Evolutionary conservation across 2,888 invertebrate species (phyloP).

Genomic region (Trichopria drosophilae): DNA sequence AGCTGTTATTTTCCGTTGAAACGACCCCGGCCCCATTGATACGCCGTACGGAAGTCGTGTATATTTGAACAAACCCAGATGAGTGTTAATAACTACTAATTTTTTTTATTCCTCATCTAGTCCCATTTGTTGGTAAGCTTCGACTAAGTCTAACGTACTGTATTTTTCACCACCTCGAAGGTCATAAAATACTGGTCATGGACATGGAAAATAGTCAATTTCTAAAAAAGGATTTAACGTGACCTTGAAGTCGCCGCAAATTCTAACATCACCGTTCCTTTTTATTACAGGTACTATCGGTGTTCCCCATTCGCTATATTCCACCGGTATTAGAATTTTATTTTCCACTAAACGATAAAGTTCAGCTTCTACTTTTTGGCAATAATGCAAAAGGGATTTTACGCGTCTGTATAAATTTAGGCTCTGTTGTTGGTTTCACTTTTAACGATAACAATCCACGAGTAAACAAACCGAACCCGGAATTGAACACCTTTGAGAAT

Average conservation of each 20-base stretch:
- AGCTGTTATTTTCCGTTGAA: conserved; percentile 11
- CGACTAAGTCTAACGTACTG: too few relatives aligned
- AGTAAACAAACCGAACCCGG: conserved; percentile 21
- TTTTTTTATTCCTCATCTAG: too few relatives aligned
- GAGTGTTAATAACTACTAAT: too few relatives aligned
- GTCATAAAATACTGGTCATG: too few relatives aligned
- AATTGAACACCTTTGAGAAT: conserved; percentile 16
- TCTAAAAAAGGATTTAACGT: too few relatives aligned
- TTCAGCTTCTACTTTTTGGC: conserved; percentile 1
- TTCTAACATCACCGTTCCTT: too few relatives aligned
- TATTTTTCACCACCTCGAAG: too few relatives aligned
- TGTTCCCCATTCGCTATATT: conserved; percentile 10
- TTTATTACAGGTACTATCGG: too few relatives aligned
- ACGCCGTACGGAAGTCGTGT: neutral
- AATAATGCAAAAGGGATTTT: conserved; percentile 11
- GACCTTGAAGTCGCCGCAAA: too few relatives aligned
- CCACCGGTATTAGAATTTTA: neutral
- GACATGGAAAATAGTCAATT: too few relatives aligned
- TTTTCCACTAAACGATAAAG: neutral
- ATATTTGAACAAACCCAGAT: too few relatives aligned
- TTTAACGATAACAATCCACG: conserved; percentile 13
- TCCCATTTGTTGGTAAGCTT: too few relatives aligned
- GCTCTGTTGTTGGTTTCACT: neutral
- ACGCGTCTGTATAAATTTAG: conserved; percentile 1
- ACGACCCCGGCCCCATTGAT: conserved; percentile 3